Evolutionary conservation across 2,888 invertebrate species (phyloP).

Genomic region (Caenorhabditis macrosperma): DNA sequence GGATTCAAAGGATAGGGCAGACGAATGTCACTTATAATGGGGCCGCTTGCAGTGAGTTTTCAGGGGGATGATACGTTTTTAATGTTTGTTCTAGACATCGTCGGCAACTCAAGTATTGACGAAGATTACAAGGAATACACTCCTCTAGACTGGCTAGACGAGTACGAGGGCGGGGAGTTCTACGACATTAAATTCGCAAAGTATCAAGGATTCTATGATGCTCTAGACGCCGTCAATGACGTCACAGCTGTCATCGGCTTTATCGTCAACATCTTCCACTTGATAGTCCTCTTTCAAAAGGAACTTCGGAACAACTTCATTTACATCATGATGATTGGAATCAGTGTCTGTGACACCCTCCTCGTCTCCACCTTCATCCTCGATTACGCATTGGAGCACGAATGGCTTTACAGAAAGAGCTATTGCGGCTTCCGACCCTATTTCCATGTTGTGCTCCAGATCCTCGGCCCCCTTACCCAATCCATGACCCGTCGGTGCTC

Average conservation of each 20-base stretch:
- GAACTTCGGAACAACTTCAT: background rate
- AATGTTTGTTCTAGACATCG: too few relatives aligned
- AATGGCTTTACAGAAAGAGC: background rate
- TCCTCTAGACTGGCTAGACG: too few relatives aligned
- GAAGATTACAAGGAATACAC: too few relatives aligned
- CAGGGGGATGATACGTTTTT: too few relatives aligned
- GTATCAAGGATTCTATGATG: too few relatives aligned
- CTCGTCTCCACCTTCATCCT: background rate
- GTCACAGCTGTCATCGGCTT: background rate
- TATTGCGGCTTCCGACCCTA: background rate
- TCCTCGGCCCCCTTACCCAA: too few relatives aligned
- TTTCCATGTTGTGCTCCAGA: background rate
- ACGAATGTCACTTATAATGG: constrained; percentile 1
- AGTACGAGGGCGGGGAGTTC: too few relatives aligned
- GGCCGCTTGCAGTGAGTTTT: constrained; percentile 10
- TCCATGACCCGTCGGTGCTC: too few relatives aligned
- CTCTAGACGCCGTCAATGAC: background rate
- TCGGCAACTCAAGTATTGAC: too few relatives aligned
- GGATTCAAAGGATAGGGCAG: background rate
- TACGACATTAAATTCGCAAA: too few relatives aligned
- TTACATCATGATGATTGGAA: background rate
- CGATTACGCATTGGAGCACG: background rate
- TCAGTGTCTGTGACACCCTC: background rate
- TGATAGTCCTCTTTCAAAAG: background rate
- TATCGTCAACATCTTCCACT: background rate